phyloP scores from a whole-genome alignment of 2,888 invertebrate species.

The Maniola hyperantus region DNA sequence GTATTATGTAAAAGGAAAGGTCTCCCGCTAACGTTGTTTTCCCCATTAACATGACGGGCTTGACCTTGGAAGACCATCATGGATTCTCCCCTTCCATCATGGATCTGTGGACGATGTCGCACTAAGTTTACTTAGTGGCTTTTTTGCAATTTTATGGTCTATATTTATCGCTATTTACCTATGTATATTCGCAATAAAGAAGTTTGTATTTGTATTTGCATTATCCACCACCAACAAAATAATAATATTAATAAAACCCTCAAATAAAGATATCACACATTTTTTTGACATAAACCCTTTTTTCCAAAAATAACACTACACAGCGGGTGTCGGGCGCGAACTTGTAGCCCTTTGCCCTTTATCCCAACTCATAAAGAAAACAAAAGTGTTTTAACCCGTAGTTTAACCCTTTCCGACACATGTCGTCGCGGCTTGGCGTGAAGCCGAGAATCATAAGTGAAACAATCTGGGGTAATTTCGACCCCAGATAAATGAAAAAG shows the following conservation, averaged over 20 bases:
- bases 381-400: constrained; percentile 68
- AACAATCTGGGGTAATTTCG: constrained; percentile 41
- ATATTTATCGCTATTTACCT: no score
- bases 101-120: no score
- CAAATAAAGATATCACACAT: constrained; percentile 14
- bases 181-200: no score
- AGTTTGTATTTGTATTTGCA: no score
- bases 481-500: background rate
- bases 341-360: constrained; percentile 71
- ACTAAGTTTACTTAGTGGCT: no score
- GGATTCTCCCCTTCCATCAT: no score
- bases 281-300: constrained; percentile 57
- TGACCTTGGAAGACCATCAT: no score
- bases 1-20: no score
- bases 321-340: constrained; percentile 71
- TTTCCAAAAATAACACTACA: constrained; percentile 56
- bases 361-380: constrained; percentile 71
- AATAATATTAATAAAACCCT: constrained; percentile 3
- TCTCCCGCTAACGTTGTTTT: no score
- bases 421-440: constrained; percentile 55
- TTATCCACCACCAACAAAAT: background rate
- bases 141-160: background rate
- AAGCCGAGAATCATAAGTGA: constrained; percentile 50
- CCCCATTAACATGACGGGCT: no score
- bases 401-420: constrained; percentile 72